Percentiles rank a stretch among this genome's conserved stretches.
Evolutionary conservation across 2,113 vertebrate genomes (phyloP).

Genomic region (Melanocharis versteri): DNA sequence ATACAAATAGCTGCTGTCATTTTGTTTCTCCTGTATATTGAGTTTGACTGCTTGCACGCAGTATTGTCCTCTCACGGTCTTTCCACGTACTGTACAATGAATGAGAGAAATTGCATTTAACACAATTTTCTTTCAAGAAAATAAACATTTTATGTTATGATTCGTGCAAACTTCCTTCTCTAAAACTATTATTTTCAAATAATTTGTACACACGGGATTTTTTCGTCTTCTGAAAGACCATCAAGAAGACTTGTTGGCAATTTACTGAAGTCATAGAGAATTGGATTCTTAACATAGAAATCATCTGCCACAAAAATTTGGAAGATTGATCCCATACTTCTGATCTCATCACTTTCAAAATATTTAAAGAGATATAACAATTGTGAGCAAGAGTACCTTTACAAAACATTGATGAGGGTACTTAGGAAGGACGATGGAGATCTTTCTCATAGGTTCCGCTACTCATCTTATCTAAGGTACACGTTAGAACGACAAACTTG

Average conservation of each 20-base stretch:
- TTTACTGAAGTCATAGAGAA: not conserved
- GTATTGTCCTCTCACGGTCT: not conserved
- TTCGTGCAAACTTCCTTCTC: not conserved
- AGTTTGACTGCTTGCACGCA: not conserved
- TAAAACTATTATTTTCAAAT: not conserved
- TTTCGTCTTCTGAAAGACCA: not conserved
- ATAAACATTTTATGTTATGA: not conserved
- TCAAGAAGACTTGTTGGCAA: not conserved
- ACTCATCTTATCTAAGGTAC: not conserved
- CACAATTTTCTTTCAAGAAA: not conserved
- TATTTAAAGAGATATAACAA: not conserved
- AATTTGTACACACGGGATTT: not conserved
- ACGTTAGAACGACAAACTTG: not conserved
- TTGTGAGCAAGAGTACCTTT: not conserved
- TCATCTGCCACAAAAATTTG: not conserved
- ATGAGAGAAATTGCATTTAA: not conserved
- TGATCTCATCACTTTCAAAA: not conserved
- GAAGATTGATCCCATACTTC: not conserved
- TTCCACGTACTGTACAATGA: not conserved
- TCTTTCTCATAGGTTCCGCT: not conserved
- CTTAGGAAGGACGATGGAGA: not conserved
- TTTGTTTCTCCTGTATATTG: not conserved
- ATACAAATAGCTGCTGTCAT: not conserved
- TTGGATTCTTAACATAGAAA: not conserved
- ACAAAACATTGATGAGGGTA: not conserved